Base-by-base conservation (phyloP, 2,113 vertebrate species). In the Neogale vison region DNA sequence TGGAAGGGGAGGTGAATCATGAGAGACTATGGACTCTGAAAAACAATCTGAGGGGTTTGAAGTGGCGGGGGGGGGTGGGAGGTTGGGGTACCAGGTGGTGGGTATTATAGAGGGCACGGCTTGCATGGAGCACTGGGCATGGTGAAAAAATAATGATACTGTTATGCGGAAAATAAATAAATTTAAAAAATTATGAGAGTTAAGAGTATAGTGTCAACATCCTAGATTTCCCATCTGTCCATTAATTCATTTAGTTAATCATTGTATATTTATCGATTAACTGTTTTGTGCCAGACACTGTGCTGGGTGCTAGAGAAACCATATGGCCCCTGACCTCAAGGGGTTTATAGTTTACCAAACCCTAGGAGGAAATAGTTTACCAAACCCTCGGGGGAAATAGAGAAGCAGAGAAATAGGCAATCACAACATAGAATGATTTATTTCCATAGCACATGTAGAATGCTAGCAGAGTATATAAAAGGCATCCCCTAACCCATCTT, bases 241-340 rank as follows among this genome's bases (percentile, higher is more conserved):
- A 39, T 74, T 87, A 80, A 94, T 88, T 96, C 17, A 72, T 96
- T 94, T 14, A 92, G 42, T 89, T 95, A 81, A 55, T 76, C 52
- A 90, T 59, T 21, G 57, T 55, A 20, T 92, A 92, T 94, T 90
- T 96, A 86, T 90, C 96, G 42, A 88, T 45, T 7, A 88, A 57
- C 45, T 87, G 7, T 96, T 55, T 45, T 90, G 42, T 97, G 29
- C 17, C 77, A 90, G 34, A 76, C n/a, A 47, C 67, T 93, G 17
- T 97, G 15, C 50, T 93, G 39, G 45, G 34, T 86, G 7, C 67
- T 93, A 45, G 76, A n/a, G 55, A 42, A 4, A 20, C 23, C 42
- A 74, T 84, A 77, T 88, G 39, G 42, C 76, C 24, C n/a, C 55
- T 96, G 65, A 72, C 42, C 20, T 88, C 85, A 88, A 83, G 61